Conservation (phyloP, 2,797 vertebrate species). For the Otolemur crassicaudatus region DNA sequence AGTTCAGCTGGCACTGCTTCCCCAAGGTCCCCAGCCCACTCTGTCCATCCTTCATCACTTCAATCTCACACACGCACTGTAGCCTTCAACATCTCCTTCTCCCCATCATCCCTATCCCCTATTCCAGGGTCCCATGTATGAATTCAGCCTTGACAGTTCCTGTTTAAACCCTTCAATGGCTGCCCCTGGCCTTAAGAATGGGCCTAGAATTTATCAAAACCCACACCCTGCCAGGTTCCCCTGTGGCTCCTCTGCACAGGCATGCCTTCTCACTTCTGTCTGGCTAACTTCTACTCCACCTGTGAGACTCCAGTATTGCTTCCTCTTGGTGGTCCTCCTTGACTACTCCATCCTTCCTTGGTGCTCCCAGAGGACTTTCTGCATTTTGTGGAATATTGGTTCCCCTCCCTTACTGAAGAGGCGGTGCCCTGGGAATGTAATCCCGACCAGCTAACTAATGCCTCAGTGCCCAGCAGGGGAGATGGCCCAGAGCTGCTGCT, state of each 20-base stretch:
- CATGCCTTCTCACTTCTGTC: background rate
- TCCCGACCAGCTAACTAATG: background rate
- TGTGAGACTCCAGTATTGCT: background rate
- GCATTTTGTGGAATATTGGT: background rate
- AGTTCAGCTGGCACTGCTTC: background rate
- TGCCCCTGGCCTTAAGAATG: background rate
- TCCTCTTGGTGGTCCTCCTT: background rate
- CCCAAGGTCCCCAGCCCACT: background rate
- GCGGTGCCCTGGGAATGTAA: background rate
- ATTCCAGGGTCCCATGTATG: background rate
- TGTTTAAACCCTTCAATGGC: background rate
- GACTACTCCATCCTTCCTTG: background rate
- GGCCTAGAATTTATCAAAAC: background rate
- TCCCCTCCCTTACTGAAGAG: background rate
- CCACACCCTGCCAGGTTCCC: background rate
- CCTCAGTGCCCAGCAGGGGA: background rate
- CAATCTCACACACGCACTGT: rapidly evolving
- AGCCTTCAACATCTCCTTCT: background rate
- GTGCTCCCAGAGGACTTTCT: background rate
- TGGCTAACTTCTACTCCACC: background rate
- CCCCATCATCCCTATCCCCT: background rate
- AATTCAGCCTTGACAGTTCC: background rate
- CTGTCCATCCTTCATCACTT: too few relatives aligned
- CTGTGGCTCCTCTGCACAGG: background rate
- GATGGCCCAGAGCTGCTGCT: background rate